Base-by-base conservation (phyloP, 2,888 invertebrate species). In the Coenonympha arcania region DNA sequence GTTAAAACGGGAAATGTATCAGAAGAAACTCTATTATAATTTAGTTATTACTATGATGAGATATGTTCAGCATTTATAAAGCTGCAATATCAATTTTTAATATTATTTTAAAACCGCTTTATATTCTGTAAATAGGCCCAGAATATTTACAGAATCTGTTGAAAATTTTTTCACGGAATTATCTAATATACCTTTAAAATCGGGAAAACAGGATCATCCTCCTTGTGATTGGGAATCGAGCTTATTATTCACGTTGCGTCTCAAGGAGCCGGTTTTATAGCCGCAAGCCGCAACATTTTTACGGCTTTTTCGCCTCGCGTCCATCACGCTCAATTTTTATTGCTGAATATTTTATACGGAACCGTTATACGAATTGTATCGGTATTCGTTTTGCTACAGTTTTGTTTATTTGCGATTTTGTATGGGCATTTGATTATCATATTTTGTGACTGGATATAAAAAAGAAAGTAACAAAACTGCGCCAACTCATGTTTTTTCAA, bases 261-360 rank as follows among this genome's bases (percentile, higher is more conserved):
- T 39, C 30, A 31, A 47, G 51, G 24, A 26, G 19, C 18, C 18
- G 53, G 50, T 40, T 53, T 53, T 53, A 53, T 50, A 46, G 43
- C 53, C 20, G 43, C 18, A 28, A 43, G 43, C 53, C 20, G 43
- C 18, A 28, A 43, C 50, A 37, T 28, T 50, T 47, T 53, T 52
- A 47, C 47, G 42, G 42, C 28, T 43, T n/a, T 43, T 47, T 24
- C 37, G 20, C 36, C 47, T 47, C 43, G 31, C 51, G 47, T 47
- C 47, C 51, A 43, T 51, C 51, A 33, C 51, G 51, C 47, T 36
- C 37, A 43, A 18, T 49, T 49, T 48, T 52, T 52, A 52, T 48
- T 52, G 19, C 46, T 47, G 43, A 47, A 52, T 48, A 48, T 52
- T 52, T 52, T 26, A 47, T 34, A 50, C 45, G 45, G 42, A 50